Conservation (phyloP, 2,888 invertebrate species). For the Tachina lurida region DNA sequence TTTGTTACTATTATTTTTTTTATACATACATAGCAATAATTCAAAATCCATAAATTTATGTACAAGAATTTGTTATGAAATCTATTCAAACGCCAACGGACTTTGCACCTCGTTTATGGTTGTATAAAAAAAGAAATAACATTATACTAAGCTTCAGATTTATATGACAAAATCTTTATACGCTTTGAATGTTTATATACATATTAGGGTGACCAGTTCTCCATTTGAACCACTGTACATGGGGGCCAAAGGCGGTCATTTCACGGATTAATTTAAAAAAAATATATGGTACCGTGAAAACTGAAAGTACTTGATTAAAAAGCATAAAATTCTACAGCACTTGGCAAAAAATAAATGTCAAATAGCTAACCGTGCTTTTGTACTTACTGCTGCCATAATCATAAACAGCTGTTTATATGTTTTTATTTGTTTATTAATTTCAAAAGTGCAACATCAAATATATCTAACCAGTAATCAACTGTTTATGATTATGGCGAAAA, state of each 20-base stretch:
- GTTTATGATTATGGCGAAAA: too few species aligned
- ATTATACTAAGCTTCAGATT: background rate
- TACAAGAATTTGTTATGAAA: slow-evolving; percentile 18
- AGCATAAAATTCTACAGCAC: background rate
- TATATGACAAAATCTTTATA: too few species aligned
- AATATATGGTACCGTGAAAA: too few species aligned
- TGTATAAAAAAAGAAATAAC: background rate
- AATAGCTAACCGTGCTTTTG: background rate
- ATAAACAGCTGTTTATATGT: too few species aligned
- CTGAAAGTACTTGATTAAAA: background rate
- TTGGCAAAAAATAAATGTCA: background rate
- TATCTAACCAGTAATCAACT: too few species aligned
- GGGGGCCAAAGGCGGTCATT: too few species aligned
- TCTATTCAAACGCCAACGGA: slow-evolving; percentile 16
- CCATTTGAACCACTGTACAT: too few species aligned
- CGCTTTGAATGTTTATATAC: too few species aligned
- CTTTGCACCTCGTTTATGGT: background rate
- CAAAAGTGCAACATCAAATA: too few species aligned
- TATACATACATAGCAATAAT: slow-evolving; percentile 11
- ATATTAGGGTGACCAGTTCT: too few species aligned
- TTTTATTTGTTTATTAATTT: too few species aligned
- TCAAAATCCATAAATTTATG: slow-evolving; percentile 58
- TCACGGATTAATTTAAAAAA: too few species aligned
- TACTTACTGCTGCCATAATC: background rate
- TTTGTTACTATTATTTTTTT: slow-evolving; percentile 44